phyloP scores from a whole-genome alignment of 2,113 vertebrate genomes.

The Anseranas semipalmata region DNA sequence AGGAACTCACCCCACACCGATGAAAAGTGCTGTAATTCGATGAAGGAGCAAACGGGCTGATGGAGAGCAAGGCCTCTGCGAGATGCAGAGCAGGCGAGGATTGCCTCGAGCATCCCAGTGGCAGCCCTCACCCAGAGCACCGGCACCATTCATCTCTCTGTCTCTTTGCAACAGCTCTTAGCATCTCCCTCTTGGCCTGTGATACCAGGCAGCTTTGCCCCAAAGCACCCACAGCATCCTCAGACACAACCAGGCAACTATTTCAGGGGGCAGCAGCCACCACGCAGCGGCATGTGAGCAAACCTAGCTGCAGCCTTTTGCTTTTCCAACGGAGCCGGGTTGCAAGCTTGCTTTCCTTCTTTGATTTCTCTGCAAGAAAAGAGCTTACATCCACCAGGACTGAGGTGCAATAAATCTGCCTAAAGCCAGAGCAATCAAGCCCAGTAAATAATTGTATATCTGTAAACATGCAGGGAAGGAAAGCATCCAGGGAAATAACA shows the following conservation, averaged over 20 bases:
- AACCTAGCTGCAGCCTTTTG: background rate
- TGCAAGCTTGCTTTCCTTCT: background rate
- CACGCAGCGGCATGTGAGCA: fast-evolving
- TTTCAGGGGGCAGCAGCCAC: background rate
- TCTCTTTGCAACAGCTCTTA: background rate
- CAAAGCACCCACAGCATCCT: background rate
- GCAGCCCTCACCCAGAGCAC: background rate
- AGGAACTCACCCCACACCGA: fast-evolving
- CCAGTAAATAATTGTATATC: background rate
- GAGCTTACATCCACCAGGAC: background rate
- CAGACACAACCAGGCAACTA: background rate
- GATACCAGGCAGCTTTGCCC: background rate
- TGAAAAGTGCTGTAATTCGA: fast-evolving
- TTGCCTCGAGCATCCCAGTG: fast-evolving
- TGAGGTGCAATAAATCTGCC: background rate
- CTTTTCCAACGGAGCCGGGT: background rate
- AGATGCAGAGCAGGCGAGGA: background rate
- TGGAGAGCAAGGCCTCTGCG: background rate
- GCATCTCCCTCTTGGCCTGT: background rate
- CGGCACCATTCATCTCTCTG: fast-evolving
- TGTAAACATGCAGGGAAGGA: background rate
- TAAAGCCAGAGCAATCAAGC: background rate
- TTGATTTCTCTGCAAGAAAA: background rate
- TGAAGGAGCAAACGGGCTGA: fast-evolving
- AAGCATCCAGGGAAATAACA: background rate